Percentiles rank a stretch among this genome's conserved stretches.
phyloP scores from a whole-genome alignment of 2,113 vertebrate species.

The Pachypanchax playfairii region DNA sequence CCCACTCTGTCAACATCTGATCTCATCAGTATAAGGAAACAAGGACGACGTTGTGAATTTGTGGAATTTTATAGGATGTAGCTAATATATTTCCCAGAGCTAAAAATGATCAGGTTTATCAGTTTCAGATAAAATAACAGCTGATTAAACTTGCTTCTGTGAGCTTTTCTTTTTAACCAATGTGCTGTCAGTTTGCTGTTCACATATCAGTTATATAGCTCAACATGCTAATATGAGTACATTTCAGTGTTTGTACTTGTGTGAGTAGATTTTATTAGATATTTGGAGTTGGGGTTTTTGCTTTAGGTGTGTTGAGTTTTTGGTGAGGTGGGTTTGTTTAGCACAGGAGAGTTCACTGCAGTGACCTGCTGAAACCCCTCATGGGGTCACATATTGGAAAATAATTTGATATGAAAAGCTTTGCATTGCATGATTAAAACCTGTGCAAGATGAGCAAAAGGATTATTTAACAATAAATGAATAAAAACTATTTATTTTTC shows the following conservation, averaged over 20 bases:
- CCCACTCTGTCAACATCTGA: slow-evolving; percentile 91
- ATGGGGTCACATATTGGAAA: slow-evolving; percentile 23
- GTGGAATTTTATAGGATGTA: slow-evolving; percentile 33
- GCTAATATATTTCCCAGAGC: slow-evolving; percentile 24
- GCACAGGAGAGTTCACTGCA: slow-evolving; percentile 35
- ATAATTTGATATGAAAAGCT: neutral
- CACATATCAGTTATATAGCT: slow-evolving; percentile 1
- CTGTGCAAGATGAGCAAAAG: slow-evolving; percentile 11
- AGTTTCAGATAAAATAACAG: slow-evolving; percentile 19
- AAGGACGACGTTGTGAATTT: neutral
- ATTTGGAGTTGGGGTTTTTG: slow-evolving; percentile 44
- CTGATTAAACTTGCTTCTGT: slow-evolving; percentile 27
- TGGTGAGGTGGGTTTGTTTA: slow-evolving; percentile 26
- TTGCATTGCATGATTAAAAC: neutral
- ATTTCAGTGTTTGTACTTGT: slow-evolving; percentile 25
- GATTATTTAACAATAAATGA: slow-evolving; percentile 42
- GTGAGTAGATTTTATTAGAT: slow-evolving; percentile 25
- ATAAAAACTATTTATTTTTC: slow-evolving; percentile 55
- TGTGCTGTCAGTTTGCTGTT: slow-evolving; percentile 10
- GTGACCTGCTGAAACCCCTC: slow-evolving; percentile 38
- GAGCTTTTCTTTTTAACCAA: slow-evolving; percentile 8
- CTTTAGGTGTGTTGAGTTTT: slow-evolving; percentile 36
- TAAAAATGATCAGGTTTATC: slow-evolving; percentile 3
- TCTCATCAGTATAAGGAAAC: neutral
- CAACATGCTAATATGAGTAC: slow-evolving; percentile 11